Conservation (phyloP, 2,888 invertebrate species). For the Rugalucina vietnamica region DNA sequence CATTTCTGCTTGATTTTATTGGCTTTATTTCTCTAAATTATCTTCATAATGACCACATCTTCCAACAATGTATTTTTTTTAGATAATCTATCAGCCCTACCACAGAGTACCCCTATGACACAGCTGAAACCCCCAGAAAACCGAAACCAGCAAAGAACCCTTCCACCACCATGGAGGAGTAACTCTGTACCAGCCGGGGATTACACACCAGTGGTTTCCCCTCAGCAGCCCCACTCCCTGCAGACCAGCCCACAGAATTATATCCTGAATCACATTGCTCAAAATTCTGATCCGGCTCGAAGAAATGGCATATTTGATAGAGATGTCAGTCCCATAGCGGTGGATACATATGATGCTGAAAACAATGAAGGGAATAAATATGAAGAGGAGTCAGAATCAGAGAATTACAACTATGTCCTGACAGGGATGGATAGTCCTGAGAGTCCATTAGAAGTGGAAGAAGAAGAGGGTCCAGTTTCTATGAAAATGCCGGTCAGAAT, state of each 20-base stretch:
- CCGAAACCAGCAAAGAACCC: constrained; percentile 14
- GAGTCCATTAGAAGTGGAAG: not conserved
- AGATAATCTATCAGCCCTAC: no score
- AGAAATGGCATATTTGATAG: not conserved
- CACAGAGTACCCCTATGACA: not conserved
- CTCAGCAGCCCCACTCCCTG: constrained; percentile 5
- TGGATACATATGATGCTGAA: not conserved
- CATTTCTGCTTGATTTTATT: no score
- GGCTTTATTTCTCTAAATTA: no score
- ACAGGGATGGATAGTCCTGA: constrained; percentile 29
- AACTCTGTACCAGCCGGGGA: constrained; percentile 28
- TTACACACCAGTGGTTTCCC: not conserved
- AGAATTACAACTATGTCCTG: constrained; percentile 54
- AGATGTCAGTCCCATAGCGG: not conserved
- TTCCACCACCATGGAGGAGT: constrained; percentile 35
- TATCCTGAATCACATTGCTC: not conserved
- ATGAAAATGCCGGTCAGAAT: constrained; percentile 46
- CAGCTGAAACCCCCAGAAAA: not conserved
- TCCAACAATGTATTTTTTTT: no score
- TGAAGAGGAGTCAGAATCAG: not conserved
- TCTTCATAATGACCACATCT: no score
- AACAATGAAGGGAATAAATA: not conserved
- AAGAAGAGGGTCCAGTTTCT: not conserved
- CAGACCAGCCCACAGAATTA: constrained; percentile 8
- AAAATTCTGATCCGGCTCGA: not conserved